Evolutionary conservation across 2,888 invertebrate genomes (phyloP), one percentile per base, ranked within the genome.

Genomic region (Hyles lineata): DNA sequence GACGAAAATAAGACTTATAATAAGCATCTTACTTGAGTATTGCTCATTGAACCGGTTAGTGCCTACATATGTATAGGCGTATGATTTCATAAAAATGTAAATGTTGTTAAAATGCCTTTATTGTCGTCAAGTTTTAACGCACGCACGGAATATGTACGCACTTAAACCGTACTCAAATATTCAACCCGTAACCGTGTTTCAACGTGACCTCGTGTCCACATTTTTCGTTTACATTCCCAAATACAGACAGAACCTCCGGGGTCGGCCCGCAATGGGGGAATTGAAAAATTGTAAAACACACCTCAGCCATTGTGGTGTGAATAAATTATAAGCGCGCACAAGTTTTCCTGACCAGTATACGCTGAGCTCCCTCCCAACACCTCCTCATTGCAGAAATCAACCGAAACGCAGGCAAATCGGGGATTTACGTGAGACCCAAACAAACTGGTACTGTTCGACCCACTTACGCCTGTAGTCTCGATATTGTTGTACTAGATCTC

Each of bases 311-410:
- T 91, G 89, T 90, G 87, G 85, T 88, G 84, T 92, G 89, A 92
- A 92, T 93, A 92, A 92, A 91, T 92, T 89, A 92, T 91, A 89
- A 90, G 87, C 84, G 87, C 86, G 86, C 87, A 85, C 87, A 87
- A 90, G 86, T 89, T 88, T 83, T 85, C 81, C 75, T 76, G 75
- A 72, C 92, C 89, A 87, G 70, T 73, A 58, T 82, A 79, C 76
- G 70, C 43, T 78, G 91, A 85, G 70, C 89, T 79, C 70, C 81
- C 77, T 78, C 82, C 77, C 85, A 83, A 83, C 86, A 80, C 85
- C 75, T 73, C 76, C 75, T 50, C 72, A 59, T 72, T 77, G 77
- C 76, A 78, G 77, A 84, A 85, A 81, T 80, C 76, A 75, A 76
- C 76, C 69, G 75, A 75, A 72, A 73, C 70, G 76, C 76, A 79